Percentiles rank a stretch among this genome's conserved stretches.
phyloP scores from a whole-genome alignment of 2,113 vertebrate genomes.

The Entelurus aequoreus region DNA sequence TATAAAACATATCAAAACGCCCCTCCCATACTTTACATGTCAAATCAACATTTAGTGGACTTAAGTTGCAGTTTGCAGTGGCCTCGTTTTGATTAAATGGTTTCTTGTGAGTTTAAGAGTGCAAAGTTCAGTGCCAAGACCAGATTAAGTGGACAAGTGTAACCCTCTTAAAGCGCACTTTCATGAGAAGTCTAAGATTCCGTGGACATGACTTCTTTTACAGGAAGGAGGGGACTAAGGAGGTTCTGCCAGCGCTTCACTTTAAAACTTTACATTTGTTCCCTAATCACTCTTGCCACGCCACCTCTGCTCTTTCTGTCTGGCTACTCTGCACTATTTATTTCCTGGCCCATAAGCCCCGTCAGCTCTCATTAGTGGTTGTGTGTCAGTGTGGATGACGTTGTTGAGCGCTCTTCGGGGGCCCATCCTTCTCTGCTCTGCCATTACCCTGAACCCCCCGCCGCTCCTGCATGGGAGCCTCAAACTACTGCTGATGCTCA shows the following conservation, averaged over 20 bases:
- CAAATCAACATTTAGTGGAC: no score
- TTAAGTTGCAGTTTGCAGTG: no score
- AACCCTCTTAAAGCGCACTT: not conserved
- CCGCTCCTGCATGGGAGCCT: slow-evolving; percentile 7
- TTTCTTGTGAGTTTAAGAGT: not conserved
- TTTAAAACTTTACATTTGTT: slow-evolving; percentile 40
- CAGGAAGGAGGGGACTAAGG: slow-evolving; percentile 12
- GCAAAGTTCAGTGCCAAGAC: not conserved
- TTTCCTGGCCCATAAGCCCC: slow-evolving; percentile 15
- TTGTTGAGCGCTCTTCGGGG: slow-evolving; percentile 46
- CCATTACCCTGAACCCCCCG: slow-evolving; percentile 8
- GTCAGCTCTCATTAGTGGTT: slow-evolving; percentile 46
- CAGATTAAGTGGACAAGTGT: slow-evolving; percentile 7
- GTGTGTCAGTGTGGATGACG: slow-evolving; percentile 16
- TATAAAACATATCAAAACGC: no score
- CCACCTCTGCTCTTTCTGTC: slow-evolving; percentile 31
- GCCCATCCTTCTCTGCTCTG: slow-evolving; percentile 26
- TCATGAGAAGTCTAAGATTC: slow-evolving; percentile 1
- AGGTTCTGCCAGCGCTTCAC: slow-evolving; percentile 37
- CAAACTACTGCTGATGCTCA: slow-evolving; percentile 33
- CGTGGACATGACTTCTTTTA: slow-evolving; percentile 7
- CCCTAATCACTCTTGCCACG: slow-evolving; percentile 27
- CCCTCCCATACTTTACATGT: no score
- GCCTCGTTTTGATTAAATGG: no score
- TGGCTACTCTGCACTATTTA: slow-evolving; percentile 12